phyloP scores from a whole-genome alignment of 2,888 invertebrate genomes.

The Hedya salicella region DNA sequence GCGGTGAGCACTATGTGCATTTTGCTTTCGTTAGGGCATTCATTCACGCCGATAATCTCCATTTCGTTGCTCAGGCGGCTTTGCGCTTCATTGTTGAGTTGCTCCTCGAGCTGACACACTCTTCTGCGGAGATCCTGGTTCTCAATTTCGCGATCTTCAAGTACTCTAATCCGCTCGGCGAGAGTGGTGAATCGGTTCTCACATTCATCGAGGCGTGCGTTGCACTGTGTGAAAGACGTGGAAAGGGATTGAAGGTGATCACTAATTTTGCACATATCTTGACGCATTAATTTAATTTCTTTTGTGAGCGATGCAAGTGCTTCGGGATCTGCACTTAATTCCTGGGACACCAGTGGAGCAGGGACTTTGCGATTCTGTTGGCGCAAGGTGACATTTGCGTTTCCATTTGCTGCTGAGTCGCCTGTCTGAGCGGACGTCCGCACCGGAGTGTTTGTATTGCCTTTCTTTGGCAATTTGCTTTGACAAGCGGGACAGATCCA shows the following conservation, averaged over 20 bases:
- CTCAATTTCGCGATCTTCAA: background rate
- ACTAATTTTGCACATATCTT: too few species aligned
- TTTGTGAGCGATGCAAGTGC: background rate
- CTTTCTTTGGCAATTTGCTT: conserved; percentile 9
- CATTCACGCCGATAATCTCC: conserved; percentile 3
- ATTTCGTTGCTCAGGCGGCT: background rate
- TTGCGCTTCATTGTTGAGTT: background rate
- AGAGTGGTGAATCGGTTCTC: background rate
- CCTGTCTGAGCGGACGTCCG: background rate
- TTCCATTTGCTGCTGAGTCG: background rate
- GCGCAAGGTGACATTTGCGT: conserved; percentile 5
- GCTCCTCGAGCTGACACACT: background rate
- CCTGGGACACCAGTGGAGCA: too few species aligned
- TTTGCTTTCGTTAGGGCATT: background rate
- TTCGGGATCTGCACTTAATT: background rate
- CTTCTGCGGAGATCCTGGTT: background rate
- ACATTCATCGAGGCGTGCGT: background rate
- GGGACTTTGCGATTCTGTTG: conserved; percentile 6
- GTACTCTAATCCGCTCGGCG: background rate
- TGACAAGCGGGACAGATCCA: too few species aligned
- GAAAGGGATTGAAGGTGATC: too few species aligned
- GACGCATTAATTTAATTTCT: background rate
- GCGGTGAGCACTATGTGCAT: too few species aligned
- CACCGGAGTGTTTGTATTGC: conserved; percentile 6
- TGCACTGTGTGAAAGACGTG: background rate